phyloP scores from a whole-genome alignment of 2,888 invertebrate genomes.

The Watsonalla cultraria region DNA sequence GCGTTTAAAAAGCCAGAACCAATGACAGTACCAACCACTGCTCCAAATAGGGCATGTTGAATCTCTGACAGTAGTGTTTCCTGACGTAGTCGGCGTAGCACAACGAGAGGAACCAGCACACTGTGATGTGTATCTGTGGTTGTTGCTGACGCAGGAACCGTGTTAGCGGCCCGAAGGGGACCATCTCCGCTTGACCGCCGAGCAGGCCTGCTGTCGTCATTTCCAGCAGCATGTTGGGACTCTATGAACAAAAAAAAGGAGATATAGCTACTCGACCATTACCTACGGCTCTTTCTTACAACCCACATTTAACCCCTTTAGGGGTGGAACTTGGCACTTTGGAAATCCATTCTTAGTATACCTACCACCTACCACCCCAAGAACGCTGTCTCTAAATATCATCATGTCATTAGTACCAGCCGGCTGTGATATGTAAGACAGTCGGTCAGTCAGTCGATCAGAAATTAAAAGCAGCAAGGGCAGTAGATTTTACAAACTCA shows the following conservation, averaged over 20 bases:
- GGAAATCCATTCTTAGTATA: too few species aligned
- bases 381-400: too few species aligned
- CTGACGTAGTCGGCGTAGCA: constrained; percentile 71
- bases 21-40: constrained; percentile 56
- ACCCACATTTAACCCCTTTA: too few species aligned
- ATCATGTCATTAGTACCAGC: too few species aligned
- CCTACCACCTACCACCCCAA: too few species aligned
- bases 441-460: too few species aligned
- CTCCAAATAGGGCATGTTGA: constrained; percentile 68
- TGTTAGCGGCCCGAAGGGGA: constrained; percentile 56
- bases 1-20: neutral
- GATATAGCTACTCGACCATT: too few species aligned
- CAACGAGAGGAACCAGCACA: constrained; percentile 72
- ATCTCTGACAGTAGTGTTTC: constrained; percentile 63
- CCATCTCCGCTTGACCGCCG: constrained; percentile 46
- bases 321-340: too few species aligned
- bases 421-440: too few species aligned
- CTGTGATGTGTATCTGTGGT: constrained; percentile 69
- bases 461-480: too few species aligned
- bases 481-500: too few species aligned
- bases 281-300: too few species aligned
- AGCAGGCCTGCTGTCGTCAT: constrained; percentile 65
- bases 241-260: constrained; percentile 30
- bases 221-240: constrained; percentile 62
- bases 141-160: constrained; percentile 64